Evolutionary conservation across 2,797 vertebrate species (phyloP).

Genomic region (Gouania willdenowi): DNA sequence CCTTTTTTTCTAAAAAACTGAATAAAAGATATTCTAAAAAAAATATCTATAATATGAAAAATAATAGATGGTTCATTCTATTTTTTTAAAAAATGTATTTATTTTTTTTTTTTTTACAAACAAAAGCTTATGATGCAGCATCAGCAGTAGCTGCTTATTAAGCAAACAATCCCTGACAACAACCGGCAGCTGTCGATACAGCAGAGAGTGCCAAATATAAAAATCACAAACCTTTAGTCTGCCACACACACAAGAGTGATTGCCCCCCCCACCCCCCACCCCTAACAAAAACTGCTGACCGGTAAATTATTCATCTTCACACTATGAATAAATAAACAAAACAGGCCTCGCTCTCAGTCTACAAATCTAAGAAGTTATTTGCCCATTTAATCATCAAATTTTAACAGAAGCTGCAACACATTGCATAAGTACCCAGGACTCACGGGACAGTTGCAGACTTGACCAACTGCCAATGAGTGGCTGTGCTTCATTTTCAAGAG

Average conservation of each 20-base stretch:
- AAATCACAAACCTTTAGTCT: conserved; percentile 61
- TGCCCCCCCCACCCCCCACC: no score
- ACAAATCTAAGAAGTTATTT: conserved; percentile 74
- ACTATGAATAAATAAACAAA: conserved; percentile 75
- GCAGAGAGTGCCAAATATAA: conserved; percentile 43
- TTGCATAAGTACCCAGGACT: conserved; percentile 61
- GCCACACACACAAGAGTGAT: conserved; percentile 61
- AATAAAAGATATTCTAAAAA: no score
- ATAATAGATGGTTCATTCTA: no score
- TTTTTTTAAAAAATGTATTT: no score
- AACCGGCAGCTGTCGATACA: conserved; percentile 45
- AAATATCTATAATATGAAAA: no score
- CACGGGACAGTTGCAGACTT: conserved; percentile 56
- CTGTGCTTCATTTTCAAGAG: conserved; percentile 52
- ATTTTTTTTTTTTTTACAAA: background rate
- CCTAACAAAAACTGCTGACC: conserved; percentile 67
- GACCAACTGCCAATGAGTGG: conserved; percentile 63
- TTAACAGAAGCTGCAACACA: conserved; percentile 73
- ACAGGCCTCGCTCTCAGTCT: conserved; percentile 57
- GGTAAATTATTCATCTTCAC: conserved; percentile 73
- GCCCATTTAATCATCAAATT: conserved; percentile 73
- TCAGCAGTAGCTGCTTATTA: conserved; percentile 1
- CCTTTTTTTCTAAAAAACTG: no score
- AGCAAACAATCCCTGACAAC: conserved; percentile 17
- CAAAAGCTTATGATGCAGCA: background rate